Percentiles rank a stretch among this genome's conserved stretches.
Conservation (phyloP, 2,888 invertebrate genomes). For the Drosophila kambysellisi region DNA sequence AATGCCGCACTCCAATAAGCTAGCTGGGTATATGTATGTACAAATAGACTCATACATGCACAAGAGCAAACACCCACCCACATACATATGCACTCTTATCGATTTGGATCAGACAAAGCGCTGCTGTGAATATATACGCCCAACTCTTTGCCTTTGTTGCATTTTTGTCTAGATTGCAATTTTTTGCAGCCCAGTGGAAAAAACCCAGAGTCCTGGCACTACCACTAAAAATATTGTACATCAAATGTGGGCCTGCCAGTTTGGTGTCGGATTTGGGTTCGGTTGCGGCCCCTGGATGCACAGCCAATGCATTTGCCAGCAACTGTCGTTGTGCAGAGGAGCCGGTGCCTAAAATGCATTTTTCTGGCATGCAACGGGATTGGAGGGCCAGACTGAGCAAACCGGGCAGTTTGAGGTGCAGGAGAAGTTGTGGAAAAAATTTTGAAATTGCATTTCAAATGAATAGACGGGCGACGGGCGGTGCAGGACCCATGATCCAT, state of each 20-base stretch:
- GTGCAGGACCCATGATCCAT: conserved; percentile 19
- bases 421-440: conserved; percentile 72
- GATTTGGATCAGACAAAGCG: conserved; percentile 60
- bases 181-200: conserved; percentile 74
- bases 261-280: conserved; percentile 14
- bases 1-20: background rate
- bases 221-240: conserved; percentile 65
- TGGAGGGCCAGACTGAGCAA: background rate
- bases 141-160: conserved; percentile 79
- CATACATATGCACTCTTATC: conserved; percentile 14
- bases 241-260: conserved; percentile 52
- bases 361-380: conserved; percentile 60
- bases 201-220: conserved; percentile 33
- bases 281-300: conserved; percentile 1
- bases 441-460: conserved; percentile 82
- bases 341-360: conserved; percentile 79
- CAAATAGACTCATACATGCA: conserved; percentile 14
- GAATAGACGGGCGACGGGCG: conserved; percentile 57
- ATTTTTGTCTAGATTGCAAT: conserved; percentile 82
- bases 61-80: conserved; percentile 6
- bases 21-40: conserved; percentile 24
- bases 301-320: conserved; percentile 46
- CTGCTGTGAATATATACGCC: conserved; percentile 52
- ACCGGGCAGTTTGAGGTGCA: conserved; percentile 44
- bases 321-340: conserved; percentile 41